Evolutionary conservation across 2,888 invertebrate genomes (phyloP).

Genomic region (Amblyteles armatorius): DNA sequence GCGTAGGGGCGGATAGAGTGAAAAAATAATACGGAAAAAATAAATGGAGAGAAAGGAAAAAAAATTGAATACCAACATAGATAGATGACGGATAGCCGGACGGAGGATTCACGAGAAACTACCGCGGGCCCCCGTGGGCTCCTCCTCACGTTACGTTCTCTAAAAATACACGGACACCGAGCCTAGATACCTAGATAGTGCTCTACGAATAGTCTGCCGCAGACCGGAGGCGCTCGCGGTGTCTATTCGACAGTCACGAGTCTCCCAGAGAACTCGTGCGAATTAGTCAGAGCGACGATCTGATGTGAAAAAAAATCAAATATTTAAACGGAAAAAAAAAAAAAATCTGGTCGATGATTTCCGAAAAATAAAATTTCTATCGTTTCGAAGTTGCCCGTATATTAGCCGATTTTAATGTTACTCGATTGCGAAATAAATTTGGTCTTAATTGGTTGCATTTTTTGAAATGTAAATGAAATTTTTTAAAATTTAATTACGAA

Average conservation of each 20-base stretch:
- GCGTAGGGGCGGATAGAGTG: not conserved
- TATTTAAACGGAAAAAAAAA: not conserved
- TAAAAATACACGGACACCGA: conserved; percentile 84
- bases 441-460: not conserved
- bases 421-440: conserved; percentile 7
- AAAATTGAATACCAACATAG: conserved; percentile 32
- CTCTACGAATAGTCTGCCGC: conserved; percentile 82
- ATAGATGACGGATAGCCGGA: conserved; percentile 62
- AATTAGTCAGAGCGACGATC: conserved; percentile 75
- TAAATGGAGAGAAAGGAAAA: not conserved
- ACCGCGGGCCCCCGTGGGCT: conserved; percentile 68
- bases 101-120: conserved; percentile 63
- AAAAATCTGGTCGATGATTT: not conserved
- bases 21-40: not conserved
- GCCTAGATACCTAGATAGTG: conserved; percentile 85
- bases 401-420: not conserved
- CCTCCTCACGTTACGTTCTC: conserved; percentile 84
- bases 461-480: too few relatives aligned
- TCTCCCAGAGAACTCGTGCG: conserved; percentile 73
- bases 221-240: conserved; percentile 68
- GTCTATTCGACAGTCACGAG: conserved; percentile 44
- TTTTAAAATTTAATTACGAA: not conserved
- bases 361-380: not conserved
- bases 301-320: not conserved
- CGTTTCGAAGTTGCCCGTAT: not conserved